A percentile compares a stretch with the other conserved stretches of the same genome.
Evolutionary conservation across 2,113 vertebrate species (phyloP).

Genomic region (Promerops cafer): DNA sequence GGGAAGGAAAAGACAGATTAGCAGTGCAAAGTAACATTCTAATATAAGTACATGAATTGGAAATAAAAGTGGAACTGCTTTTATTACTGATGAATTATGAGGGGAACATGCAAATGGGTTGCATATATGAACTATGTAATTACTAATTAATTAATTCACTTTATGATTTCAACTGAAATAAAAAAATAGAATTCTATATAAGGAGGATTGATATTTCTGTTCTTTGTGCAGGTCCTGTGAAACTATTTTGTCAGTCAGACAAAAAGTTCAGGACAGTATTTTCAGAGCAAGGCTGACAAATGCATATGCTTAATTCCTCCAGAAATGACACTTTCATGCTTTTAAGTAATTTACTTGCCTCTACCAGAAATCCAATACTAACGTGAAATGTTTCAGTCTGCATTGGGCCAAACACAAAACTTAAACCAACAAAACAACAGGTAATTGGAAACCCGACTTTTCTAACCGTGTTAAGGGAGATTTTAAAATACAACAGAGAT

Average conservation of each 20-base stretch:
- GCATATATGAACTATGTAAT: not conserved
- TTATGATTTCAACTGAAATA: conserved; percentile 7
- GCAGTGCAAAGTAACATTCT: not conserved
- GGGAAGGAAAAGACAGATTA: not conserved
- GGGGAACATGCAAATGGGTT: not conserved
- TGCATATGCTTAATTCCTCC: not conserved
- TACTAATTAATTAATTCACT: not conserved
- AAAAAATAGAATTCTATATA: not conserved
- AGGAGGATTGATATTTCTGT: not conserved
- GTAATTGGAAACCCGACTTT: not conserved
- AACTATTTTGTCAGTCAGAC: not conserved
- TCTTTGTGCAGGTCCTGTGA: not conserved
- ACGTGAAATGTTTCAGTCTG: not conserved
- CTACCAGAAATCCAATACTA: not conserved
- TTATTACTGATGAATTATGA: conserved; percentile 4
- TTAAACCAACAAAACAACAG: not conserved
- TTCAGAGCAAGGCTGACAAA: not conserved
- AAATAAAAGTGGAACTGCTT: not conserved
- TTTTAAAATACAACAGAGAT: not conserved
- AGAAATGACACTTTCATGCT: not conserved
- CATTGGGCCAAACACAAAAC: not conserved
- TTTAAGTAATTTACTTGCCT: not conserved
- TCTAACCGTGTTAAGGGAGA: not conserved
- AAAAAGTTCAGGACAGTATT: not conserved
- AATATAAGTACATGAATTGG: not conserved